Evolutionary conservation across 2,888 invertebrate genomes (phyloP).

Genomic region (Clostera curtula): DNA sequence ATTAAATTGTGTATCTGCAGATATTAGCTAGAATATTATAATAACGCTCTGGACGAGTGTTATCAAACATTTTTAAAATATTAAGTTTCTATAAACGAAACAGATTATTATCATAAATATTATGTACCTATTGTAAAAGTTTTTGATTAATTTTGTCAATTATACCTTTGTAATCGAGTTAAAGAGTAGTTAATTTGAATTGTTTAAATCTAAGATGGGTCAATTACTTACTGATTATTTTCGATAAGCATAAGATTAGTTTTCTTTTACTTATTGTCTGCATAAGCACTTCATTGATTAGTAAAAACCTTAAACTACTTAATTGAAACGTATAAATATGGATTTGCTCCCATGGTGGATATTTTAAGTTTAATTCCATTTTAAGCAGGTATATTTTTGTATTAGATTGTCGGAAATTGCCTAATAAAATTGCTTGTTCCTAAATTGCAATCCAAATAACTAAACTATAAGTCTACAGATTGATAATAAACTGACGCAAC

Average conservation of each 20-base stretch:
- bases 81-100: conserved; percentile 50
- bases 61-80: conserved; percentile 34
- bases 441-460: conserved; percentile 1
- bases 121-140: conserved; percentile 42
- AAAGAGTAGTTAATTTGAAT: conserved; percentile 63
- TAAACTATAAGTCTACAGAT: not conserved
- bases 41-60: conserved; percentile 25
- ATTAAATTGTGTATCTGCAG: conserved; percentile 68
- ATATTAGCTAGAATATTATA: conserved; percentile 58
- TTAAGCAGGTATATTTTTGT: conserved; percentile 8
- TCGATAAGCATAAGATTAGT: conserved; percentile 51
- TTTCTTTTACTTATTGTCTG: conserved; percentile 31
- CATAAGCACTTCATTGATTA: conserved; percentile 20
- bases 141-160: conserved; percentile 71
- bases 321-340: conserved; percentile 14
- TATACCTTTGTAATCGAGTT: conserved; percentile 64
- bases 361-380: conserved; percentile 11
- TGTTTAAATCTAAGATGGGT: conserved; percentile 70
- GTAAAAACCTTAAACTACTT: conserved; percentile 18
- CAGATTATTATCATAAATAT: conserved; percentile 28
- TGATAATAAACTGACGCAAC: conserved; percentile 4
- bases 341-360: conserved; percentile 9
- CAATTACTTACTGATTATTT: conserved; percentile 67
- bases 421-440: conserved; percentile 1
- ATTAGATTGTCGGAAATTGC: not conserved